These are phyloP conservation scores for Nanger granti DNA, from an alignment of 2,113 vertebrate species.

Conservation along the genomic window DNA sequence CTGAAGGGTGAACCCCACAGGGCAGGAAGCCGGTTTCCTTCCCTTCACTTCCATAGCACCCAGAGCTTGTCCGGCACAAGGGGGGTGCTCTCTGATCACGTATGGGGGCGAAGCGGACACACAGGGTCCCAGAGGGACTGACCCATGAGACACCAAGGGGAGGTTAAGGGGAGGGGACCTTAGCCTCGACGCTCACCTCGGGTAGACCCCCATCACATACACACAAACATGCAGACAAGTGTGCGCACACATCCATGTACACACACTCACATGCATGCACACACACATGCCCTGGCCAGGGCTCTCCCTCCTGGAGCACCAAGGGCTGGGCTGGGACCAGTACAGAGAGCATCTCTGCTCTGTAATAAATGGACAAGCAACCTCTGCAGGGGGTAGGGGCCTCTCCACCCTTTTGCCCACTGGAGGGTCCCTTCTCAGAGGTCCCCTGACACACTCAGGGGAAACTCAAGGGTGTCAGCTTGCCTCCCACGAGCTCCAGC, in stretches of 20 bases:
- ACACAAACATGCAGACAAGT: background rate
- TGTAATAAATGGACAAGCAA: fast-evolving
- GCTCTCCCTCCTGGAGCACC: too few species aligned
- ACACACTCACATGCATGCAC: background rate
- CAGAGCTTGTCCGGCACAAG: background rate
- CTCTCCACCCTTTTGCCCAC: background rate
- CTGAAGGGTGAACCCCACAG: background rate
- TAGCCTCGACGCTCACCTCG: fast-evolving
- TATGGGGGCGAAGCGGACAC: fast-evolving
- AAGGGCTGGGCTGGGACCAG: background rate
- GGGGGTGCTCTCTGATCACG: fast-evolving
- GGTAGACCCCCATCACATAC: background rate
- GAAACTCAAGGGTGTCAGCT: background rate
- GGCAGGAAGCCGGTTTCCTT: background rate
- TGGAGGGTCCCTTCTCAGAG: background rate
- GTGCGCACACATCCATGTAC: background rate
- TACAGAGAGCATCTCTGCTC: background rate
- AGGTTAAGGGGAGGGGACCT: background rate
- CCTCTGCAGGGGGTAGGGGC: background rate
- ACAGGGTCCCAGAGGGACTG: background rate
- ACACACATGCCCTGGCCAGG: background rate
- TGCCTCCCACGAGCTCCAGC: background rate
- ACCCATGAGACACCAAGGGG: fast-evolving
- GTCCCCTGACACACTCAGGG: background rate
- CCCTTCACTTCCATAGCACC: background rate